A percentile compares a stretch with the other conserved stretches of the same genome.
phyloP scores from a whole-genome alignment of 2,888 invertebrate species.

The Helicoverpa assulta region DNA sequence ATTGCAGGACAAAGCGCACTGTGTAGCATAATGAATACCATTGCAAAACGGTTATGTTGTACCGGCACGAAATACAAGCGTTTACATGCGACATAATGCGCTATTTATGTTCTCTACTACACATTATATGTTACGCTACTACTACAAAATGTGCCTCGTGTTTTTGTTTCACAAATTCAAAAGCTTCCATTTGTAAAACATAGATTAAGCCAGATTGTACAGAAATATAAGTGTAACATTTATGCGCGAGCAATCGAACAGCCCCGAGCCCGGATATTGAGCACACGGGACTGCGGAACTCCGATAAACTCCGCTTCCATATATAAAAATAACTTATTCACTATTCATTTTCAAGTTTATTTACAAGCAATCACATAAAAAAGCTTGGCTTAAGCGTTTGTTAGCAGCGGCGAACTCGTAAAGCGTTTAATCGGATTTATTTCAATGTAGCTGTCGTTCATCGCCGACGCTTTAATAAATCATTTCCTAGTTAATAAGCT shows the following conservation, averaged over 20 bases:
- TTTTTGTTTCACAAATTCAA: neutral
- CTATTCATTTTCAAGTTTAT: slow-evolving; percentile 31
- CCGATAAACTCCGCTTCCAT: slow-evolving; percentile 40
- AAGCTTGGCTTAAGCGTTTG: slow-evolving; percentile 22
- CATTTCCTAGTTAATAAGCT: slow-evolving; percentile 50
- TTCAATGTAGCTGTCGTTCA: slow-evolving; percentile 39
- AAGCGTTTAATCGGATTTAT: slow-evolving; percentile 52
- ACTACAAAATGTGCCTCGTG: neutral
- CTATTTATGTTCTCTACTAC: neutral
- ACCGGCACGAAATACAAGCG: slow-evolving; percentile 36
- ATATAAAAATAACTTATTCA: slow-evolving; percentile 36
- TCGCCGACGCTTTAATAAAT: slow-evolving; percentile 50
- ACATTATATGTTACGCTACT: neutral
- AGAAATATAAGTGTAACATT: neutral
- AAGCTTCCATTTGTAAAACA: slow-evolving; percentile 2
- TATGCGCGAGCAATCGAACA: slow-evolving; percentile 10
- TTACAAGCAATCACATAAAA: slow-evolving; percentile 40
- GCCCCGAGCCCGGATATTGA: slow-evolving; percentile 29
- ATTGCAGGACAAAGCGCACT: slow-evolving; percentile 41
- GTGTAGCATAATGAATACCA: slow-evolving; percentile 32
- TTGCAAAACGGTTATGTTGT: slow-evolving; percentile 32
- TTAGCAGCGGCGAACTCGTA: slow-evolving; percentile 36
- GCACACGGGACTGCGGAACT: slow-evolving; percentile 35
- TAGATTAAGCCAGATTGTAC: neutral
- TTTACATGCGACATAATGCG: slow-evolving; percentile 46